Base-by-base conservation (phyloP, 37 sponge, comb jelly and placozoan genomes). In the Ephydatia muelleri region DNA sequence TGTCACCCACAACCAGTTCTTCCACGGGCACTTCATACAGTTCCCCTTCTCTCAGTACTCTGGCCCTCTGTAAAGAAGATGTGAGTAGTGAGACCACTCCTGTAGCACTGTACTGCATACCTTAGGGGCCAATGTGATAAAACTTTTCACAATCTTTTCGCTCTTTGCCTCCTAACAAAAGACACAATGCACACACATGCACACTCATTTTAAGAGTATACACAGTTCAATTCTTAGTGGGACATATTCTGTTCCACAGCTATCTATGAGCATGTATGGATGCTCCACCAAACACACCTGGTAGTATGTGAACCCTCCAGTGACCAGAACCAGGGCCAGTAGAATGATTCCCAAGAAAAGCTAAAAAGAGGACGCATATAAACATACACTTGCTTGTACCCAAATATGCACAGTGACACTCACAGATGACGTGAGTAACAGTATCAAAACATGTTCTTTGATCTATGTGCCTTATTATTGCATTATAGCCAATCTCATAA, bases 281-380 rank as follows among this genome's bases (percentile, higher is more conserved):
- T n/a, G n/a, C n/a, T n/a, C n/a, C n/a, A n/a, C n/a, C n/a, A 35
- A 22, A 38, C 64, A 21, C 65, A 95, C 96, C 86, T 98, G 99
- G 79, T 92, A 98, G 67, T 98, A 98, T 27, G 97, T 90, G 81
- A 98, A 98, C 76, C 80, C 83, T 25, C 94, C 97, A 3, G 97
- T 94, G 2, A 98, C 64, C 22, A 96, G 76, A 16, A 98, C 99
- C 32, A 98, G 95, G n/a, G 70, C 65, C 33, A 86, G 75, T 77
- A 98, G 83, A 43, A 89, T 90, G 4, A 86, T 66, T n/a, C 99
- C 97, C 32, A 98, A 76, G 86, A 91, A 98, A 37, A 96, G 77
- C 91, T 98, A 68, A 5, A 21, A 14, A 4, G 16, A 57, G 16
- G 16, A 11, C 9, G 19, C 12, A 43, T 4, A 43, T 43, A 11